Evolutionary conservation across 2,113 vertebrate species (phyloP).

Genomic region (Pteropus alecto): DNA sequence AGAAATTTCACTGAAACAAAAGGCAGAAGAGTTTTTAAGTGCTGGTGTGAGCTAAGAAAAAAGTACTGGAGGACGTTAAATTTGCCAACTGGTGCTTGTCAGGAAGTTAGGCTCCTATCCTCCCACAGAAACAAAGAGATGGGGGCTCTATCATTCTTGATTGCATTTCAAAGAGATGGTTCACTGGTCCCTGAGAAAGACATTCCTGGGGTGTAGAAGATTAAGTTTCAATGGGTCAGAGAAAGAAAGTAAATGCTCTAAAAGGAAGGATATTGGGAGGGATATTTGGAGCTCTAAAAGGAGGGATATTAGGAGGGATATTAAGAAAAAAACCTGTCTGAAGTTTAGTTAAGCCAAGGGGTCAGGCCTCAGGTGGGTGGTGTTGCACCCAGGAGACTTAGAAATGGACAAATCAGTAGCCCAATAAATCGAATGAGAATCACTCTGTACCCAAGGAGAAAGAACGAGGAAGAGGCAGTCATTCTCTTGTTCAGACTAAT

Average conservation of each 20-base stretch:
- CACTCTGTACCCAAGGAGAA: background rate
- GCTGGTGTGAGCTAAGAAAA: fast-evolving
- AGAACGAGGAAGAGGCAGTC: background rate
- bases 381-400: background rate
- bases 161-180: background rate
- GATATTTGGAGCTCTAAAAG: background rate
- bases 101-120: background rate
- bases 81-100: background rate
- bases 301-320: background rate
- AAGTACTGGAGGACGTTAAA: background rate
- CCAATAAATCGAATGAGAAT: background rate
- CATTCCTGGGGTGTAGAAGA: background rate
- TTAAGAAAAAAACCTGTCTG: background rate
- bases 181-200: background rate
- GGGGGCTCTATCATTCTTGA: background rate
- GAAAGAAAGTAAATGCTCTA: background rate
- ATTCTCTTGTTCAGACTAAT: background rate
- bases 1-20: background rate
- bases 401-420: background rate
- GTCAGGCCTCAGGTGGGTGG: background rate
- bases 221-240: background rate
- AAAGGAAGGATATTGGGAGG: background rate
- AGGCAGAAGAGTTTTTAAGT: background rate
- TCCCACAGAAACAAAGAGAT: background rate
- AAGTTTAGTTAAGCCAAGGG: background rate